phyloP scores from a whole-genome alignment of 2,888 invertebrate genomes.

The Diarsia rubi region DNA sequence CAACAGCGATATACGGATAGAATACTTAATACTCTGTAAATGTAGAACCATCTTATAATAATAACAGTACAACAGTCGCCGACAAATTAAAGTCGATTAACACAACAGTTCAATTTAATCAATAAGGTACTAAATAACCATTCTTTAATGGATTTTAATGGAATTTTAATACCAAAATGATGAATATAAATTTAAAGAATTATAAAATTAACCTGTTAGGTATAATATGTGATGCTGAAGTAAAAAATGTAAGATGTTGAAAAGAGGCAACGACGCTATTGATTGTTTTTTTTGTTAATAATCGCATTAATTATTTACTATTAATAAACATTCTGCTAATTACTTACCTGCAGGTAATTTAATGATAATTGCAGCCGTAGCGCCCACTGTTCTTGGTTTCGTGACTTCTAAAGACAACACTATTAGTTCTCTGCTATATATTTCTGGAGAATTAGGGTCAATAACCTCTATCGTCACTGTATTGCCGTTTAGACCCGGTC shows the following conservation, averaged over 20 bases:
- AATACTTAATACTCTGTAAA: not conserved
- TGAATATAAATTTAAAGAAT: too few relatives aligned
- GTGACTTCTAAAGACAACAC: slow-evolving; percentile 74
- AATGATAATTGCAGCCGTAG: slow-evolving; percentile 77
- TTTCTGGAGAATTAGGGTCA: slow-evolving; percentile 71
- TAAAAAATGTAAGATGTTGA: not conserved
- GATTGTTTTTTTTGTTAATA: not conserved
- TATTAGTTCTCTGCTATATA: slow-evolving; percentile 70
- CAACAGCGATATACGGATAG: not conserved
- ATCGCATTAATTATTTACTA: too few relatives aligned
- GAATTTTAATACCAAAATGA: too few relatives aligned
- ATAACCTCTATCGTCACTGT: slow-evolving; percentile 64
- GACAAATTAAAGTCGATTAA: not conserved
- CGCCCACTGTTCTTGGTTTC: slow-evolving; percentile 80
- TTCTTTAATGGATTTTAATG: too few relatives aligned
- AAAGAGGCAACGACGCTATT: too few relatives aligned
- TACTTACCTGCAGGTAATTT: slow-evolving; percentile 78
- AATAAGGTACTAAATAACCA: not conserved
- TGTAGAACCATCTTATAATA: not conserved
- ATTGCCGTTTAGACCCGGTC: too few relatives aligned
- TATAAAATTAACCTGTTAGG: too few relatives aligned
- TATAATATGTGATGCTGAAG: too few relatives aligned
- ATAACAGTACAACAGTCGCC: not conserved
- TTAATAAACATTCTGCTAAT: not conserved
- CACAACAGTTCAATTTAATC: not conserved